phyloP scores from a whole-genome alignment of 2,113 vertebrate genomes.

The Psittacula cyanocephala region DNA sequence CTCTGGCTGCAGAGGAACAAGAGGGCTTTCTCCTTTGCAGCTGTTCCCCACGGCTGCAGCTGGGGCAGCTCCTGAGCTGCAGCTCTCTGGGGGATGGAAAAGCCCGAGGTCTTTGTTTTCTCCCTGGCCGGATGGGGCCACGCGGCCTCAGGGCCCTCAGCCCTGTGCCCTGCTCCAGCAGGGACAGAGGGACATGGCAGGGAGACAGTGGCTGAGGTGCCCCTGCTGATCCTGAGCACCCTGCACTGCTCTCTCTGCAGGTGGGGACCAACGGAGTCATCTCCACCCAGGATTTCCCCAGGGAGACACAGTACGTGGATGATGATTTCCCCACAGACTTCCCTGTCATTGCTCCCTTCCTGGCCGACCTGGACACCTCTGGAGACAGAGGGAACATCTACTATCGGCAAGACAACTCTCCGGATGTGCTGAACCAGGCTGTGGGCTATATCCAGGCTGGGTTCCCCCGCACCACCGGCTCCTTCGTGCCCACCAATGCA shows the following conservation, averaged over 20 bases:
- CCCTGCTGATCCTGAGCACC: not conserved
- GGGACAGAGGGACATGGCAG: rapidly evolving
- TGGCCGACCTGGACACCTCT: conserved; percentile 93
- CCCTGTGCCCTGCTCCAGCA: rapidly evolving
- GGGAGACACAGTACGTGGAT: conserved; percentile 97
- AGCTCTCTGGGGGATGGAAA: not conserved
- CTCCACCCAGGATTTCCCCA: conserved; percentile 91
- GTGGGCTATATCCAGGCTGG: conserved; percentile 79
- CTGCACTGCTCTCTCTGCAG: conserved; percentile 55
- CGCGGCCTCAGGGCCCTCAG: not conserved
- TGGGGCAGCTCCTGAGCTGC: conserved; percentile 1
- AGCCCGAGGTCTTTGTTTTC: conserved; percentile 41
- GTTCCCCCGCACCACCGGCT: conserved; percentile 73
- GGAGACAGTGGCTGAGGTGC: not conserved
- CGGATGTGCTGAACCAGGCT: conserved; percentile 71
- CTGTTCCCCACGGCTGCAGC: conserved; percentile 26
- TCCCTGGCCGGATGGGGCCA: not conserved
- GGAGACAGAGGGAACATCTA: conserved; percentile 82
- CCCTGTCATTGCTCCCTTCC: conserved; percentile 90
- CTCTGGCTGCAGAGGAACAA: not conserved
- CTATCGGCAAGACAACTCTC: conserved; percentile 86
- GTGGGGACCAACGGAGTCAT: conserved; percentile 97
- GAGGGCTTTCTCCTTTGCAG: conserved; percentile 35
- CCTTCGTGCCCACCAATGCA: conserved; percentile 79
- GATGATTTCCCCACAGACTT: conserved; percentile 95